phyloP scores from a whole-genome alignment of 1,140 invertebrate genomes.

The Drosophila lini region DNA sequence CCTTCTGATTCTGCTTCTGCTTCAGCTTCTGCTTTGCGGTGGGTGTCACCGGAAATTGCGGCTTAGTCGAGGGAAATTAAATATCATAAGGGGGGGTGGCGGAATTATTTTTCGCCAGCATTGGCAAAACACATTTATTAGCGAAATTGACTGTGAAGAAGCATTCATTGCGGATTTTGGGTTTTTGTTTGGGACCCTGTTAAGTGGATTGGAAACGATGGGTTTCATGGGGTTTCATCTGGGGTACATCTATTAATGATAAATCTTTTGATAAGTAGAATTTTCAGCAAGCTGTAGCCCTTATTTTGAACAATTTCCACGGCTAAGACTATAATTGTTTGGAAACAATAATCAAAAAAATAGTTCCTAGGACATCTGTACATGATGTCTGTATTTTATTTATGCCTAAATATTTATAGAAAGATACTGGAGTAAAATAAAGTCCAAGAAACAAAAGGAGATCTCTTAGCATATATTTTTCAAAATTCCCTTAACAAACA shows the following conservation, averaged over 20 bases:
- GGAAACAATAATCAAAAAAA: neutral
- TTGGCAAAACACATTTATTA: conserved; percentile 65
- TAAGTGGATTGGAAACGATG: conserved; percentile 59
- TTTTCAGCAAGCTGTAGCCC: neutral
- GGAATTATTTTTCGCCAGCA: conserved; percentile 46
- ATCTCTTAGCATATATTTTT: neutral
- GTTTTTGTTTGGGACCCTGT: conserved; percentile 28
- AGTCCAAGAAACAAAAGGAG: neutral
- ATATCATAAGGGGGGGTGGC: conserved; percentile 42
- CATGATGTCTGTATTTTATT: neutral
- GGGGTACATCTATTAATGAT: conserved; percentile 13
- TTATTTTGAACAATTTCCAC: neutral
- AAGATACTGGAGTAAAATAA: too few species aligned
- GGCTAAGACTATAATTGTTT: conserved; percentile 2
- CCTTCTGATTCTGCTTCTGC: conserved; percentile 23
- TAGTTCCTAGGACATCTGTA: neutral
- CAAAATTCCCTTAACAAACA: neutral
- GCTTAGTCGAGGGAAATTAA: conserved; percentile 71
- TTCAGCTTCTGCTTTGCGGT: conserved; percentile 1
- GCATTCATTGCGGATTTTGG: conserved; percentile 14
- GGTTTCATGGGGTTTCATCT: neutral
- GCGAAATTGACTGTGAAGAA: conserved; percentile 68
- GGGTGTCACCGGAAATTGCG: conserved; percentile 77
- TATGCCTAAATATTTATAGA: neutral
- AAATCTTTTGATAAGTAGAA: neutral